Conservation (phyloP, 1,140 invertebrate genomes). For the Manduca sexta region DNA sequence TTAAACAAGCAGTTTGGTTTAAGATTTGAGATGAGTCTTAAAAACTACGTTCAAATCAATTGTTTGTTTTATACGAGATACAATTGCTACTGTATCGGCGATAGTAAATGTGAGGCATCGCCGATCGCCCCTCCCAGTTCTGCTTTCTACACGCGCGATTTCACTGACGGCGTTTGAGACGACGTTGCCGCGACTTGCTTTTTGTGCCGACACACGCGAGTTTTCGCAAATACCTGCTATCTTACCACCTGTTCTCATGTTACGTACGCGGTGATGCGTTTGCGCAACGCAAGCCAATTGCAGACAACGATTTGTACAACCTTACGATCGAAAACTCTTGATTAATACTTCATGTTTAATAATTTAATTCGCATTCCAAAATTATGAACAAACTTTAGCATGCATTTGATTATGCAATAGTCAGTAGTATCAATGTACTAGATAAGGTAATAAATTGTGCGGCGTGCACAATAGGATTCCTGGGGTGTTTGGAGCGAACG, state of each 20-base stretch:
- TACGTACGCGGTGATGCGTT: neutral
- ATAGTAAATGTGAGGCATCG: constrained; percentile 18
- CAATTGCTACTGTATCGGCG: constrained; percentile 17
- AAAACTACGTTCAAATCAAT: neutral
- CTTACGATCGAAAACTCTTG: too few species aligned
- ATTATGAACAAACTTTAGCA: neutral
- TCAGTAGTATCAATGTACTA: constrained; percentile 35
- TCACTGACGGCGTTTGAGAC: constrained; percentile 42
- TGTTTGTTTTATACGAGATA: constrained; percentile 9
- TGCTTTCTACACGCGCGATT: constrained; percentile 69
- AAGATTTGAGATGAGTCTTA: too few species aligned
- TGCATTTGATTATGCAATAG: neutral
- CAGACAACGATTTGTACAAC: too few species aligned
- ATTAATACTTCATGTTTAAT: too few species aligned
- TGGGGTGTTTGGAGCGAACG: constrained; percentile 32
- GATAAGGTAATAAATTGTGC: constrained; percentile 56
- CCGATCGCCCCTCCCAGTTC: constrained; percentile 42
- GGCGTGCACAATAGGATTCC: constrained; percentile 58
- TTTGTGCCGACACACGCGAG: constrained; percentile 47
- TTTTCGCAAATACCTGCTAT: constrained; percentile 49
- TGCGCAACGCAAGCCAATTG: too few species aligned
- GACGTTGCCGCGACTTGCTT: constrained; percentile 26
- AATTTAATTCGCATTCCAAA: neutral
- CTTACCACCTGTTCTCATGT: constrained; percentile 27
- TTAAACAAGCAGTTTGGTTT: too few species aligned